phyloP scores from a whole-genome alignment of 2,888 invertebrate genomes.

The Agrilus biguttatus region DNA sequence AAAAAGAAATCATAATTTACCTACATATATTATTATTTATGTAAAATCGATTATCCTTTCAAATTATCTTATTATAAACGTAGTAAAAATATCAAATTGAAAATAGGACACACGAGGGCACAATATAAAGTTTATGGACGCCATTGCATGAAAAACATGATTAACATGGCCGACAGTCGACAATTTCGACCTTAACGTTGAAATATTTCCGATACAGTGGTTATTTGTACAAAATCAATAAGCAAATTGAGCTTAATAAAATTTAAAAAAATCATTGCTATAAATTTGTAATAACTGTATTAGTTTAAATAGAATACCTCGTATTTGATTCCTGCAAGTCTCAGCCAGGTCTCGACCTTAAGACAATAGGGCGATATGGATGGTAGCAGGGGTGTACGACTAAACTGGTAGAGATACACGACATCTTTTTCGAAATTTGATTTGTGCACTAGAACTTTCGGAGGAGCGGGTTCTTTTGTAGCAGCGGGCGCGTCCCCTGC shows the following conservation, averaged over 20 bases:
- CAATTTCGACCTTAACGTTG: too few species aligned
- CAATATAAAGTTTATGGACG: too few species aligned
- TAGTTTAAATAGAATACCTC: slow-evolving; percentile 56
- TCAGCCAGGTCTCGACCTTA: slow-evolving; percentile 92
- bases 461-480: slow-evolving; percentile 49
- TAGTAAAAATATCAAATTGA: too few species aligned
- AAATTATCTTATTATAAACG: too few species aligned
- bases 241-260: not conserved
- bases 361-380: slow-evolving; percentile 86
- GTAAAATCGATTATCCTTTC: too few species aligned
- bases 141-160: too few species aligned
- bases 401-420: slow-evolving; percentile 88
- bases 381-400: slow-evolving; percentile 77
- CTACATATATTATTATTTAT: too few species aligned
- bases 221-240: not conserved
- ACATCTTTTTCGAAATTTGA: slow-evolving; percentile 80
- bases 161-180: too few species aligned
- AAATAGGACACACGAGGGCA: too few species aligned
- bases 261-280: not conserved
- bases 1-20: too few species aligned
- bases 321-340: slow-evolving; percentile 82
- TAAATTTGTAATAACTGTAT: not conserved
- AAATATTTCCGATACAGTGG: too few species aligned
- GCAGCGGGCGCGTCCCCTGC: slow-evolving; percentile 34
- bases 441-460: slow-evolving; percentile 75